Base-by-base conservation (phyloP, 2,113 vertebrate species). In the Elgaria multicarinata region DNA sequence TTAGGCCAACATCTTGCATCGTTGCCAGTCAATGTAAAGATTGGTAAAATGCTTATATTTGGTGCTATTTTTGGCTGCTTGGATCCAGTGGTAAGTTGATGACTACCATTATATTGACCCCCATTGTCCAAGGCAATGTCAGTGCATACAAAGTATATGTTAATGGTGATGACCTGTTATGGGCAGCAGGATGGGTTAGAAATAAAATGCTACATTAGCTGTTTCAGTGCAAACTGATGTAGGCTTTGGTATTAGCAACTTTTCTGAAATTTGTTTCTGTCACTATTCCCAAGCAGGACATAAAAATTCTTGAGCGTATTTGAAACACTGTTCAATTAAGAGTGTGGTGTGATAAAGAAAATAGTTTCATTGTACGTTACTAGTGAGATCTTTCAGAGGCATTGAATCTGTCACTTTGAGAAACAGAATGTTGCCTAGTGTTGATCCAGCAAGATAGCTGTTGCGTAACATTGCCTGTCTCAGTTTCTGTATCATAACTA, bases 31-130 rank as follows among this genome's bases (percentile, higher is more conserved):
- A 99, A 99, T 31, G 99, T 99, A 86, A 99, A 99, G 96, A 99
- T 99, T 67, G 99, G 99, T 83, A 99, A 99, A 97, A 99, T 99
- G 99, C 98, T 99, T 77, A 98, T 99, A 94, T 99, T 99, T 81
- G 98, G 98, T 71, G 99, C 98, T 92, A 98, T 99, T 95, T 98
- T 99, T 93, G 98, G 98, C 91, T 99, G 99, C 93, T 97, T 99
- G 92, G 98, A 99, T 90, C 98, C 99, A 44, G 98, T 98, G 92
- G 99, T 99, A 94, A 97, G 98, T 96, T 13, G 85, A 67, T 69
- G 85, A 44, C n/a, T 85, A 39, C 26, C 36, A 2, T 8, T 53
- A 14, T 4, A 28, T 6, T 24, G 26, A 13, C 18, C 36, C 39
- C 67, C 7, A 39, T 67, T 50, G 3, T 16, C 12, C 22, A 87